Conservation (phyloP, 2,888 invertebrate species). For the Netelia melanura region DNA sequence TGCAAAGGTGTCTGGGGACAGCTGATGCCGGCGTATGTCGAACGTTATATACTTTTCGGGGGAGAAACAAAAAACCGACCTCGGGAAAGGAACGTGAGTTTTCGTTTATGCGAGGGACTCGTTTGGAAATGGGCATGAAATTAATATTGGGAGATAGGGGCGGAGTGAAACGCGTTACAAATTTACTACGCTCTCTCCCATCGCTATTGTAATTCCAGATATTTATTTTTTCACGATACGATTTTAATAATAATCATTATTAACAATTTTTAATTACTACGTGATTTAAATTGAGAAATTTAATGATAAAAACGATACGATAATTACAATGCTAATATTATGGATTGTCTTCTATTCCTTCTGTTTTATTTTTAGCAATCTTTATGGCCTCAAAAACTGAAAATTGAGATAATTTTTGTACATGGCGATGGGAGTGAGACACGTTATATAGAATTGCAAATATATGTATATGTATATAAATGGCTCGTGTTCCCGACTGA, state of each 20-base stretch:
- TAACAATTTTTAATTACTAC: no score
- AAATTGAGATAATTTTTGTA: neutral
- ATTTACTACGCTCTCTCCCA: neutral
- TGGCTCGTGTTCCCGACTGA: conserved; percentile 79
- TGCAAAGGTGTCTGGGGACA: conserved; percentile 74
- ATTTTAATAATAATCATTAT: no score
- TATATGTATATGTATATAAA: conserved; percentile 42
- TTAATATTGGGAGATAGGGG: conserved; percentile 48
- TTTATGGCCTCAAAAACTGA: neutral
- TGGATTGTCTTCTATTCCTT: neutral
- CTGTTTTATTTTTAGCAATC: neutral
- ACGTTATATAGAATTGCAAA: neutral
- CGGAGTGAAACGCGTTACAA: conserved; percentile 15
- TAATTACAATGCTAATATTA: no score
- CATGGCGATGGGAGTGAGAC: neutral
- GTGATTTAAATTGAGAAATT: no score
- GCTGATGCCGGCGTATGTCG: conserved; percentile 77
- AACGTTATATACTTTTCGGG: conserved; percentile 32
- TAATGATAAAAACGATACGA: no score
- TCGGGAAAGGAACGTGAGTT: conserved; percentile 17
- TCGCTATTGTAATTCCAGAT: neutral
- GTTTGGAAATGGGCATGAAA: conserved; percentile 48
- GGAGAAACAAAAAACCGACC: conserved; percentile 30
- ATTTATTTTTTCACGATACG: no score
- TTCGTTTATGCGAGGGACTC: conserved; percentile 49